phyloP scores from a whole-genome alignment of 37 sponge, comb jelly and placozoan species.

The Hexactinellida sp. region DNA sequence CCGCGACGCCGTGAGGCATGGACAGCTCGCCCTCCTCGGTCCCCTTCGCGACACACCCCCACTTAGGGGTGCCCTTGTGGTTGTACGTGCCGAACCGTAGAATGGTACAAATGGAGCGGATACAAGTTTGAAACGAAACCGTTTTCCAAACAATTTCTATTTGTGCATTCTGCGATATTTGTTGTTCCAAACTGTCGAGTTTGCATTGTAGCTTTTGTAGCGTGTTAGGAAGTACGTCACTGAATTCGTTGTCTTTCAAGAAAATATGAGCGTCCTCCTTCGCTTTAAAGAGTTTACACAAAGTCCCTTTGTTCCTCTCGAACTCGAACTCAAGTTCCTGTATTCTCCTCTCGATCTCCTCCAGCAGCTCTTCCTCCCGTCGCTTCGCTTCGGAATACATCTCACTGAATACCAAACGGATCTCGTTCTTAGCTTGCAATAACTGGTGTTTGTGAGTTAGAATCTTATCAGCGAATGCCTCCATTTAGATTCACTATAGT shows the following conservation, averaged over 20 bases:
- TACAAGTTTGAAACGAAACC: background rate
- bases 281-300: background rate
- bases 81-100: background rate
- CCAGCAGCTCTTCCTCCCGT: background rate
- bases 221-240: slow-evolving; percentile 9
- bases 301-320: background rate
- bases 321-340: background rate
- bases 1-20: background rate
- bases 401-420: background rate
- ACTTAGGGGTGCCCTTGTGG: background rate
- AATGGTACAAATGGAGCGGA: background rate
- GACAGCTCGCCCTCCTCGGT: background rate
- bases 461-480: background rate
- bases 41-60: background rate
- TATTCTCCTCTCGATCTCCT: background rate
- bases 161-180: background rate
- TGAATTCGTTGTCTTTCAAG: background rate
- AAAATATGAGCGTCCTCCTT: background rate
- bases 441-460: background rate
- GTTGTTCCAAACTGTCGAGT: background rate
- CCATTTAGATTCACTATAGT: too few relatives aligned
- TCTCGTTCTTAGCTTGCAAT: background rate
- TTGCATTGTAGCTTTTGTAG: background rate
- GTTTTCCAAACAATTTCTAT: background rate
- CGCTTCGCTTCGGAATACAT: background rate